phyloP scores from a whole-genome alignment of 2,888 invertebrate genomes.

The Nephrotoma guestfalica region DNA sequence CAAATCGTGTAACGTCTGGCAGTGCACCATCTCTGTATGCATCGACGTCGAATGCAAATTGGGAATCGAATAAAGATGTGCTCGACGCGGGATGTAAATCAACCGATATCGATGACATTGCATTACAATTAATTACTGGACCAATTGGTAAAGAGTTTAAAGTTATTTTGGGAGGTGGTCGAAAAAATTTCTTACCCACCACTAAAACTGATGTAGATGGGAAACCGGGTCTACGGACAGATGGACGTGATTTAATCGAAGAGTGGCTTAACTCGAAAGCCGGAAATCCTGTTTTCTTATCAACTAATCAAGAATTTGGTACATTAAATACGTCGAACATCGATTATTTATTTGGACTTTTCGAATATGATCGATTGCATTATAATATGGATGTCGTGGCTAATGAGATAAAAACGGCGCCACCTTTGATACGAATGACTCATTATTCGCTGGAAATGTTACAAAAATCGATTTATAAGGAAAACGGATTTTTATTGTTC shows the following conservation, averaged over 20 bases:
- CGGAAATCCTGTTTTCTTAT: not conserved
- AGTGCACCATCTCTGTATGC: conserved; percentile 39
- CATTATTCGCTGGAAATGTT: conserved; percentile 46
- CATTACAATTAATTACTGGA: conserved; percentile 36
- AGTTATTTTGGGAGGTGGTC: conserved; percentile 41
- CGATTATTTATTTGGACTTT: conserved; percentile 36
- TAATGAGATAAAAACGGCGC: conserved; percentile 15
- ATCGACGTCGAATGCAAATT: conserved; percentile 36
- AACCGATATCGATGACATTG: conserved; percentile 38
- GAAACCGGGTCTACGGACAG: conserved; percentile 31
- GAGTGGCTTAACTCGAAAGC: conserved; percentile 35
- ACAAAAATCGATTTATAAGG: conserved; percentile 36
- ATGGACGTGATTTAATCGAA: conserved; percentile 42
- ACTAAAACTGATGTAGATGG: conserved; percentile 35
- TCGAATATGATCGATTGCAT: conserved; percentile 43
- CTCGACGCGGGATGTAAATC: conserved; percentile 22
- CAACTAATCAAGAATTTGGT: not conserved
- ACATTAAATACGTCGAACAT: not conserved
- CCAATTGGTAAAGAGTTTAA: conserved; percentile 36
- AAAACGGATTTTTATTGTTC: conserved; percentile 54
- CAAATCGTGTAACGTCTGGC: conserved; percentile 40
- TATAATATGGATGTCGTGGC: conserved; percentile 43
- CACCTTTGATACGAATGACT: not conserved
- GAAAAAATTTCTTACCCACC: conserved; percentile 35
- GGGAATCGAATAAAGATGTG: conserved; percentile 38